Base-by-base conservation (phyloP, 2,113 vertebrate species). In the Anser brachyrhynchus region DNA sequence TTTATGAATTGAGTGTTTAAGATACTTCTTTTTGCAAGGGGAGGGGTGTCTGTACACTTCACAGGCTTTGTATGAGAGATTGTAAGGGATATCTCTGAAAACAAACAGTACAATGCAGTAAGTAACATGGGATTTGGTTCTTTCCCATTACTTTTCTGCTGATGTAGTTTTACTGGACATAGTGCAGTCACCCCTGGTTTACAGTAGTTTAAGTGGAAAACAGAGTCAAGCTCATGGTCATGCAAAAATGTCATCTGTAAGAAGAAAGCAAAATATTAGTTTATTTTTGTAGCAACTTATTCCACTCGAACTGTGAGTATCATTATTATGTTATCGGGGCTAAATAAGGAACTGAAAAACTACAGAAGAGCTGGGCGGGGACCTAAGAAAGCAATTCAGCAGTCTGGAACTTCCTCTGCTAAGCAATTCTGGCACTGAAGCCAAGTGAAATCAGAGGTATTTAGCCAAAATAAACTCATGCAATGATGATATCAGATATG, bases 381-480 rank as follows among this genome's bases (percentile, higher is more conserved):
- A 97, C 92, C 87, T 97, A 97, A 97, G 91, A 97, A 97, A 97
- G 93, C 94, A 96, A 85, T 94, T 97, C 92, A 97, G 83, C 96
- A 95, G 84, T 88, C 95, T 97, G 89, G 95, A 95, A 95, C 97
- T 98, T 97, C 94, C 97, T 98, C 93, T 96, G 64, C 91, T 98
- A 87, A 96, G 95, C 93, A 92, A 66, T 91, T 97, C 96, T 97
- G 96, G 96, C 98, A 98, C 58, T 89, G 89, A 91, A 77, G 79
- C 58, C 62, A 94, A 95, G 92, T 84, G 76, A 89, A 97, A 95
- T 84, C 90, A 92, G 82, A 93, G 84, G 52, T 67, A 76, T 62
- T 84, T 67, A 73, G 97, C 97, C 97, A 98, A 98, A 96, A 96
- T 96, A 98, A 98, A 98, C 95, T 70, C 12, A 6, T 87, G 80